Evolutionary conservation across 2,888 invertebrate species (phyloP).

Genomic region (Dascillus cervinus): DNA sequence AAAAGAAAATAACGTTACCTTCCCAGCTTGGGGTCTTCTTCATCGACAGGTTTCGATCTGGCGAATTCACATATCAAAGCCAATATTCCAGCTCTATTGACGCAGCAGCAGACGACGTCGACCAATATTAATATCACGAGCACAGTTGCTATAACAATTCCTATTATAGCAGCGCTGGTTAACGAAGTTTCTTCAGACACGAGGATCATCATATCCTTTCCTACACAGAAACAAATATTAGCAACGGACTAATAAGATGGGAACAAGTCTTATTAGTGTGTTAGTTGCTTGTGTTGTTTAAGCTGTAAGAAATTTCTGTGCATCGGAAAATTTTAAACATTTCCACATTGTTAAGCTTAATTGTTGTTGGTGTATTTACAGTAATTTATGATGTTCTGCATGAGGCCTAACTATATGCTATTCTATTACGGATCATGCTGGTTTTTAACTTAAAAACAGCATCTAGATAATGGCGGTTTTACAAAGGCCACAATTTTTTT

Average conservation of each 20-base stretch:
- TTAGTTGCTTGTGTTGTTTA: constrained; percentile 16
- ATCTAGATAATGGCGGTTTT: constrained; percentile 11
- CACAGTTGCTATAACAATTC: constrained; percentile 76
- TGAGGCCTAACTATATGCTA: no score
- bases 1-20: constrained; percentile 47
- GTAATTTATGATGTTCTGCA: no score
- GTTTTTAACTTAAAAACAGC: constrained; percentile 21
- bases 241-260: not conserved
- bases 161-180: constrained; percentile 72
- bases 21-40: constrained; percentile 76
- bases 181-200: constrained; percentile 47
- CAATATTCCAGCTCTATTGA: constrained; percentile 58
- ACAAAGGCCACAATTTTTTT: not conserved
- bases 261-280: constrained; percentile 11
- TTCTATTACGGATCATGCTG: constrained; percentile 29
- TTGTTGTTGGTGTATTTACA: no score
- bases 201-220: not conserved
- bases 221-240: constrained; percentile 1
- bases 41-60: constrained; percentile 61
- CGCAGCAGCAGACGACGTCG: constrained; percentile 72
- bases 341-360: no score
- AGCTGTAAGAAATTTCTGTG: constrained; percentile 8
- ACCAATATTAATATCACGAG: constrained; percentile 73
- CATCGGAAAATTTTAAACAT: no score
- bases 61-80: constrained; percentile 58